Percentiles rank a stretch among this genome's conserved stretches.
Conservation (phyloP, 1,140 invertebrate genomes). For the Prorops nasuta region DNA sequence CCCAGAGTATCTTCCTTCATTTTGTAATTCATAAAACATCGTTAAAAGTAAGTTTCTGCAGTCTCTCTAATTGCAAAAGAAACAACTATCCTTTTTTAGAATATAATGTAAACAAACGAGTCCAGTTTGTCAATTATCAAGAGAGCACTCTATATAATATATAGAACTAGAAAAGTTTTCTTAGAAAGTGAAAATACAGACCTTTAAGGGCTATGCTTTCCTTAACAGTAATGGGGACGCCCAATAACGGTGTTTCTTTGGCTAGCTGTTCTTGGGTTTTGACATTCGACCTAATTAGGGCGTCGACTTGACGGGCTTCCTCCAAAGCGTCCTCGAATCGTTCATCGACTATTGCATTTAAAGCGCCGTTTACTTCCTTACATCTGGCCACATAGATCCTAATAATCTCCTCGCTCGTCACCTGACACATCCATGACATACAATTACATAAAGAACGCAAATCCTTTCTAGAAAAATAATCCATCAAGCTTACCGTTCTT, state of each 20-base stretch:
- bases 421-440: conserved; percentile 34
- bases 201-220: conserved; percentile 67
- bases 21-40: no score
- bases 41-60: no score
- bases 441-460: conserved; percentile 20
- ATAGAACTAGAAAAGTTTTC: no score
- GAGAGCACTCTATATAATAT: no score
- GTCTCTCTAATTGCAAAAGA: no score
- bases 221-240: conserved; percentile 69
- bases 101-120: no score
- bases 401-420: conserved; percentile 63
- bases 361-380: conserved; percentile 64
- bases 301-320: conserved; percentile 60
- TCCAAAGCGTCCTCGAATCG: conserved; percentile 64
- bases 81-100: no score
- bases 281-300: conserved; percentile 42
- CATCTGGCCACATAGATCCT: conserved; percentile 65
- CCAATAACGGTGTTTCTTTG: conserved; percentile 62
- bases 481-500: conserved; percentile 53
- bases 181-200: no score
- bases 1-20: no score
- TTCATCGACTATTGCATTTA: conserved; percentile 70
- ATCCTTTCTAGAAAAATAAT: conserved; percentile 5
- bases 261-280: conserved; percentile 55
- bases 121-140: no score